A percentile compares a stretch with the other conserved stretches of the same genome.
phyloP scores from a whole-genome alignment of 1,140 invertebrate genomes.

The Streblospio benedicti region DNA sequence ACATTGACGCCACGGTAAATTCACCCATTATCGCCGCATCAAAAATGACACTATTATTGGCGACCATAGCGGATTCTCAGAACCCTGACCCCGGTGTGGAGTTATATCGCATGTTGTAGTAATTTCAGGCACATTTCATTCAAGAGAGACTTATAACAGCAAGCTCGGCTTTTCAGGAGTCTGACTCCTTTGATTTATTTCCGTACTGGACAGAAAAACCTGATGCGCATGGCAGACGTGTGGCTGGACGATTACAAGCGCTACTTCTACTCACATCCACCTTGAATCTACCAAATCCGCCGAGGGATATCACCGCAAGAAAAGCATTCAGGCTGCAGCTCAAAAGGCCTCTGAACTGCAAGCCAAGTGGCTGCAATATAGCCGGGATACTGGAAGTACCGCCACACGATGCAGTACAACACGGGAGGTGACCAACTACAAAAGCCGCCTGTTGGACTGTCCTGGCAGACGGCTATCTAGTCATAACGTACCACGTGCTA shows the following conservation, averaged over 20 bases:
- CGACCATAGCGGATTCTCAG: no score
- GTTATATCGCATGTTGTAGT: no score
- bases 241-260: constrained; percentile 11
- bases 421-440: constrained; percentile 20
- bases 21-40: no score
- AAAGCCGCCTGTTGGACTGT: constrained; percentile 16
- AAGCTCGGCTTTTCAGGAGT: no score
- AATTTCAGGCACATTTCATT: no score
- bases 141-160: no score
- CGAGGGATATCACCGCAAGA: constrained; percentile 1
- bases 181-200: no score
- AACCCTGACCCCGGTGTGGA: no score
- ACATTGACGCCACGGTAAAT: no score
- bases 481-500: constrained; percentile 19
- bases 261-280: constrained; percentile 17
- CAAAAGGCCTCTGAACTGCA: constrained; percentile 15
- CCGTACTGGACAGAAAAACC: no score
- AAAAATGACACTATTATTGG: no score
- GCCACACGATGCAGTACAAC: constrained; percentile 12
- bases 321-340: constrained; percentile 1
- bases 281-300: neutral
- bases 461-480: constrained; percentile 16
- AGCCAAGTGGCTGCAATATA: constrained; percentile 20
- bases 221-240: constrained; percentile 13
- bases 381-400: constrained; percentile 21